phyloP scores from a whole-genome alignment of 2,113 vertebrate species.

The Chelonoidis abingdonii region DNA sequence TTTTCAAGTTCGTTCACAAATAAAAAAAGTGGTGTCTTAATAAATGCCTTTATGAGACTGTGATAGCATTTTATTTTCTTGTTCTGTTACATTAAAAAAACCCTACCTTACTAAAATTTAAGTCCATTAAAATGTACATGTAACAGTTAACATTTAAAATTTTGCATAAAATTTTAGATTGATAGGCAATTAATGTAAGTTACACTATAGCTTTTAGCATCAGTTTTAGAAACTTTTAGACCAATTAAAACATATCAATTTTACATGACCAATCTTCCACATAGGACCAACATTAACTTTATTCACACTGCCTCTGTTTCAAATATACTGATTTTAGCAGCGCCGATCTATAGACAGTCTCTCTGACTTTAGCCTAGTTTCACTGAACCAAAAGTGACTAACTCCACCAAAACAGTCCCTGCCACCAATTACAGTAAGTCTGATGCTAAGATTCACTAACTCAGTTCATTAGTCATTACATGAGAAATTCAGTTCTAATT shows the following conservation, averaged over 20 bases:
- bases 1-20: no score
- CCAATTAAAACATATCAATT: neutral
- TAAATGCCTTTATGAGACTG: no score
- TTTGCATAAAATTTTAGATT: no score
- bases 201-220: neutral
- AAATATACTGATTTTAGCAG: rapidly evolving
- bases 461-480: neutral
- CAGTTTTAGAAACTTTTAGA: neutral
- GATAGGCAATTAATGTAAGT: neutral
- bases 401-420: neutral
- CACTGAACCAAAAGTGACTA: neutral
- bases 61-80: neutral
- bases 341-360: neutral
- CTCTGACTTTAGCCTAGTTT: neutral
- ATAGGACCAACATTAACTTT: neutral
- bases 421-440: neutral
- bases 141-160: neutral
- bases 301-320: neutral
- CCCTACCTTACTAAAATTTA: neutral
- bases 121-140: neutral
- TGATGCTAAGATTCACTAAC: neutral
- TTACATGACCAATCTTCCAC: neutral
- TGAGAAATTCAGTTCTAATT: neutral
- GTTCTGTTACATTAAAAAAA: neutral
- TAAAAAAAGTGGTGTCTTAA: no score